A percentile compares a stretch with the other conserved stretches of the same genome.
Conservation (phyloP, 2,888 invertebrate genomes). For the Scaptomyza parva region DNA sequence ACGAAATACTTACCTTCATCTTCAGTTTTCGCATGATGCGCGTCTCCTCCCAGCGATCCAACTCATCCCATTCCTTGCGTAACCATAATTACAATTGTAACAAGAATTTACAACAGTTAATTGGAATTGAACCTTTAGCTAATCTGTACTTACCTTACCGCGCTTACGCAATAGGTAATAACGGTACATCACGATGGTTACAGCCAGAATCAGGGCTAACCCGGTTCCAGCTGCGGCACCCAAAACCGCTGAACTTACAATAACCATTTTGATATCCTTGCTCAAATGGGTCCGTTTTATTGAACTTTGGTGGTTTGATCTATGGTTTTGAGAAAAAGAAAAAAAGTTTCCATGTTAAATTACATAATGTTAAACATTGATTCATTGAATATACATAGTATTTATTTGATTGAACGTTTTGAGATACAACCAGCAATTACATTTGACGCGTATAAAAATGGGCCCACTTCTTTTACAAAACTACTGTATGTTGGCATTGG, state of each 20-base stretch:
- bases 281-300: background rate
- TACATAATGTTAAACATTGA: background rate
- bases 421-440: background rate
- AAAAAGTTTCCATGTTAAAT: background rate
- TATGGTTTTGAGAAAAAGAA: background rate
- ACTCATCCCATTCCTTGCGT: slow-evolving; percentile 87
- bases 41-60: slow-evolving; percentile 86
- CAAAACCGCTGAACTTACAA: slow-evolving; percentile 89
- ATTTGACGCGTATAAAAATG: background rate
- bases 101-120: background rate
- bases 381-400: background rate
- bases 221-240: slow-evolving; percentile 89
- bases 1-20: slow-evolving; percentile 79
- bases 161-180: slow-evolving; percentile 87
- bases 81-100: background rate
- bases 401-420: background rate
- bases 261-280: slow-evolving; percentile 80
- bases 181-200: slow-evolving; percentile 88
- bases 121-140: background rate
- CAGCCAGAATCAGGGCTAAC: slow-evolving; percentile 87
- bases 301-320: background rate
- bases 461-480: background rate
- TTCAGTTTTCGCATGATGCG: slow-evolving; percentile 84
- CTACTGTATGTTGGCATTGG: background rate
- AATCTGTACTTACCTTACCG: slow-evolving; percentile 84